Evolutionary conservation across 1,140 invertebrate species (phyloP).

Genomic region (Dryas iulia): DNA sequence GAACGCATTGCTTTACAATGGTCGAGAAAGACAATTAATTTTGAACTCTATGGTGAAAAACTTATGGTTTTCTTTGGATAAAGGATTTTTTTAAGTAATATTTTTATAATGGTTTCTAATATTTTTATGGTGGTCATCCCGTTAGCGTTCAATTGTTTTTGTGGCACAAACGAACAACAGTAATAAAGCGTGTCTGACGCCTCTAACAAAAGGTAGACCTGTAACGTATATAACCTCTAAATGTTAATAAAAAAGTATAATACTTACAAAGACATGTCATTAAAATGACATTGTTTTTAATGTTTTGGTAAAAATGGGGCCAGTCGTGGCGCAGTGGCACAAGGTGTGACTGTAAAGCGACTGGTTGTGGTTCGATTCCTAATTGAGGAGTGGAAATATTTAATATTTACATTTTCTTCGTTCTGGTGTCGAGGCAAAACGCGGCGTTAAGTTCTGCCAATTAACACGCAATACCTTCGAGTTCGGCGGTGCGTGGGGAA

Average conservation of each 20-base stretch:
- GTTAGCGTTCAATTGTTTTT: constrained; percentile 39
- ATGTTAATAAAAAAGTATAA: background rate
- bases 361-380: too few species aligned
- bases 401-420: too few species aligned
- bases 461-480: too few species aligned
- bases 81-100: background rate
- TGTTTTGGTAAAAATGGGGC: too few species aligned
- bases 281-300: too few species aligned
- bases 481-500: too few species aligned
- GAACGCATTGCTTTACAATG: constrained; percentile 8
- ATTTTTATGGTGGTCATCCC: constrained; percentile 46
- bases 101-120: constrained; percentile 39
- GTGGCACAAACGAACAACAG: constrained; percentile 20
- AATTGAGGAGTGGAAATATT: too few species aligned
- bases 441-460: too few species aligned
- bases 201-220: constrained; percentile 12
- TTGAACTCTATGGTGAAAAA: background rate
- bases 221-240: background rate
- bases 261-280: background rate
- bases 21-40: background rate
- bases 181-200: constrained; percentile 27
- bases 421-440: too few species aligned
- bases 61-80: background rate
- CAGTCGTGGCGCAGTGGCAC: too few species aligned
- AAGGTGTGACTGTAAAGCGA: too few species aligned